Base-by-base conservation (phyloP, 2,888 invertebrate species). In the Tuberolachnus salignus region DNA sequence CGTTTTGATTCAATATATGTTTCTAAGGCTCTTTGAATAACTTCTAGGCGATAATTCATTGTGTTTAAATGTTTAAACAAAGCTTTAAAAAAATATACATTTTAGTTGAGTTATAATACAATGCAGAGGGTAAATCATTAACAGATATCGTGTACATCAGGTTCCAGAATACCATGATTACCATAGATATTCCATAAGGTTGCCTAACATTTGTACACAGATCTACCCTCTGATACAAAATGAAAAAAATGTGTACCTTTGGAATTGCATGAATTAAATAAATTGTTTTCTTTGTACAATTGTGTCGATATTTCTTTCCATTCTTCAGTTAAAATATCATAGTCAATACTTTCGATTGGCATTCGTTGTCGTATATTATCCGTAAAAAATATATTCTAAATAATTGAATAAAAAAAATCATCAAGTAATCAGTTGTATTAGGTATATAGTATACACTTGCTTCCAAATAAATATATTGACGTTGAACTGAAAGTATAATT, bases 341-440 rank as follows among this genome's bases (percentile, higher is more conserved):
- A 74, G 23, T 74, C 74, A 8, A 89, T 87, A 0, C 92, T 90
- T 86, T 94, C 93, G 80, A 86, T 86, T 0, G 94, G 94, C 75
- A 95, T 86, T 85, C 95, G 95, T 83, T 92, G 93, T 81, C 93
- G 88, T 80, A 95, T 94, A 85, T 95, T 94, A 86, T 95, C 95
- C 0, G 94, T 94, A 82, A 88, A 87, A 86, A 95, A 95, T 84
- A 95, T 95, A 84, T 92, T 95, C 89, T 90, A 19, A 13, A 34
- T n/a, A 13, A 53, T 55, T 19, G 0, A 70, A 21, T 1, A 26
- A 3, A 44, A 3, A 44, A 2, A 59, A 34, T 19, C 8, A 13
- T 8, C 1, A 26, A 34, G n/a, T 19, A 66, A 53, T 71, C 1
- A 49, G 21, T 70, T 1, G 8, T 23, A 26, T 8, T n/a, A 23